Percentiles rank a stretch among this genome's conserved stretches.
phyloP scores from a whole-genome alignment of 2,113 vertebrate species.

The Micronycteris hirsuta region DNA sequence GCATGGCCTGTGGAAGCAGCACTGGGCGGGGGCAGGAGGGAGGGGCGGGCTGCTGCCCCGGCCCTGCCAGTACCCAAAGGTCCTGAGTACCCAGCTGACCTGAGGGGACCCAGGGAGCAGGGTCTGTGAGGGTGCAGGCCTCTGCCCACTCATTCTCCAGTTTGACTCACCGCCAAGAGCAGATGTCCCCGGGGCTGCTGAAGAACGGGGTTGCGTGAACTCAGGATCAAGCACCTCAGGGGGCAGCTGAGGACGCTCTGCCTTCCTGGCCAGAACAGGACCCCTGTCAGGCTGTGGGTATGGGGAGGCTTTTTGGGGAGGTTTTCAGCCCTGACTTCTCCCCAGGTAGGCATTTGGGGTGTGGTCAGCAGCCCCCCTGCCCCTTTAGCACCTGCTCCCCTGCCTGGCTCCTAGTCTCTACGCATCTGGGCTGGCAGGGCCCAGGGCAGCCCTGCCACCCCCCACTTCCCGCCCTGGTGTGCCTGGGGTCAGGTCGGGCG shows the following conservation, averaged over 20 bases:
- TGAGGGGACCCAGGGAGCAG: background rate
- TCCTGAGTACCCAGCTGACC: background rate
- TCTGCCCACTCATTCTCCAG: background rate
- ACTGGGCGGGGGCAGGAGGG: fast-evolving
- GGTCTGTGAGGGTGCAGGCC: background rate
- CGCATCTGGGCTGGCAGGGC: no score
- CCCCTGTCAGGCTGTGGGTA: background rate
- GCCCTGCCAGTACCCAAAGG: background rate
- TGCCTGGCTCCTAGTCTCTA: no score
- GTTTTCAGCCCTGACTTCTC: background rate
- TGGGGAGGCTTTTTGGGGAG: background rate
- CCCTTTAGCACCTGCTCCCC: background rate
- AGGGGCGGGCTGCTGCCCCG: background rate
- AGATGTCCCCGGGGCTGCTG: background rate
- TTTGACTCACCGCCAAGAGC: fast-evolving
- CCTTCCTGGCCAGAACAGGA: background rate
- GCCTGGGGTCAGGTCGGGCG: background rate
- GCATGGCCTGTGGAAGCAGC: no score
- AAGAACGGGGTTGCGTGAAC: no score
- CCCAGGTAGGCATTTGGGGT: background rate
- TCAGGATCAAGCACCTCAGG: background rate
- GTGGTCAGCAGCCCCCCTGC: fast-evolving
- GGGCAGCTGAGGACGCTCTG: background rate
- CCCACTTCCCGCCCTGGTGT: background rate
- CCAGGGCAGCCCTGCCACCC: background rate